phyloP scores from a whole-genome alignment of 2,113 vertebrate genomes.

The Melanerpes formicivorus region DNA sequence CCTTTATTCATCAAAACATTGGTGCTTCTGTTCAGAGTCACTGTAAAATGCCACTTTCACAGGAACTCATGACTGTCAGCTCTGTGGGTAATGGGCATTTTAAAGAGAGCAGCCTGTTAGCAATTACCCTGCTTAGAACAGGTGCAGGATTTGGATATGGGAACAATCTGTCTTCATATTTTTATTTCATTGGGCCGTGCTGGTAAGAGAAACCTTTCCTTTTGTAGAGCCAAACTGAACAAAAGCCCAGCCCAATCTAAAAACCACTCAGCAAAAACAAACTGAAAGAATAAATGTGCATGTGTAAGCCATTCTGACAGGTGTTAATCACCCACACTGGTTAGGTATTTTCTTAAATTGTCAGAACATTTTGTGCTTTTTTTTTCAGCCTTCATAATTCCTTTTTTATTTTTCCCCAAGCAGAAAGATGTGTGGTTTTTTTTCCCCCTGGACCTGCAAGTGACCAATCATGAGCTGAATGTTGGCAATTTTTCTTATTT shows the following conservation, averaged over 20 bases:
- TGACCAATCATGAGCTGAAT: background rate
- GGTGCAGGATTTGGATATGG: background rate
- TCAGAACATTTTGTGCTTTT: background rate
- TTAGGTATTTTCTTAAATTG: background rate
- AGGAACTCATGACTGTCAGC: background rate
- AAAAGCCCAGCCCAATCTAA: background rate
- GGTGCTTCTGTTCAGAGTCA: conserved; percentile 25
- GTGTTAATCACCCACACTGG: background rate
- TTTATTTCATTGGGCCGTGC: background rate
- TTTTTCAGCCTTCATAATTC: background rate
- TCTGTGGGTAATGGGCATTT: background rate
- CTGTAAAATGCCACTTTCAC: conserved; percentile 30
- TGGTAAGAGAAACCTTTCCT: background rate
- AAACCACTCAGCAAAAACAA: background rate
- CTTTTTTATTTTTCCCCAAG: background rate
- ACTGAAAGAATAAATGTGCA: background rate
- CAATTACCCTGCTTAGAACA: conserved; percentile 15
- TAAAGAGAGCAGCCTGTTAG: conserved; percentile 31
- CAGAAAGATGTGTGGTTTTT: background rate
- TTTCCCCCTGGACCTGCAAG: background rate
- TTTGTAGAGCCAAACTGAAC: background rate
- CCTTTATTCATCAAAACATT: conserved; percentile 64
- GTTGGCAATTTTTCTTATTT: background rate
- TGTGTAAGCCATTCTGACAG: background rate
- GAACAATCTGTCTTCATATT: background rate